phyloP scores from a whole-genome alignment of 2,888 invertebrate genomes.

The Spilarctia lutea region DNA sequence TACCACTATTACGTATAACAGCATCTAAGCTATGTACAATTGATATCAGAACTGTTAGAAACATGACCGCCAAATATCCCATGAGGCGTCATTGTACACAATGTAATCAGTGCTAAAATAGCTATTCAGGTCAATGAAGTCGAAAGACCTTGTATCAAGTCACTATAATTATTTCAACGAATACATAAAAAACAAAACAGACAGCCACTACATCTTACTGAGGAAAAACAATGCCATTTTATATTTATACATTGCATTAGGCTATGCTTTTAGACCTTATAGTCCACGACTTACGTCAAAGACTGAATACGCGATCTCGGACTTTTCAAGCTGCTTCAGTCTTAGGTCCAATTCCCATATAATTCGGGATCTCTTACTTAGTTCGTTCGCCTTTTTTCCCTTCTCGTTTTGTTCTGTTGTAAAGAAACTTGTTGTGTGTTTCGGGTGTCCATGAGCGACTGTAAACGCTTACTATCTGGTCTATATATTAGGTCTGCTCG shows the following conservation, averaged over 20 bases:
- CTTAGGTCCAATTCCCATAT: background rate
- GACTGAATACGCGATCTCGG: background rate
- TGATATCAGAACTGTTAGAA: background rate
- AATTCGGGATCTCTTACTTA: background rate
- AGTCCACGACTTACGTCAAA: background rate
- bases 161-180: background rate
- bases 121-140: conserved; percentile 12
- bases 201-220: background rate
- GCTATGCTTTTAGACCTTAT: background rate
- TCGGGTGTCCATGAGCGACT: no score
- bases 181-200: background rate
- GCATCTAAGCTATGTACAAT: background rate
- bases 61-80: background rate
- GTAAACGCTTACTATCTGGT: no score
- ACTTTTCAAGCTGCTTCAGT: background rate
- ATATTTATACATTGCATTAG: background rate
- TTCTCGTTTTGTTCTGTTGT: no score
- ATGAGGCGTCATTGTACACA: conserved; percentile 19
- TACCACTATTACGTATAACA: background rate
- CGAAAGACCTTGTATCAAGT: conserved; percentile 1
- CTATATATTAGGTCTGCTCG: no score
- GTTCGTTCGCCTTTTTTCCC: background rate
- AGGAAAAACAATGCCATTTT: background rate
- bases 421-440: no score
- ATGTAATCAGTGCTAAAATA: conserved; percentile 24